phyloP scores from a whole-genome alignment of 2,113 vertebrate species.

The Apodemus speciosus region DNA sequence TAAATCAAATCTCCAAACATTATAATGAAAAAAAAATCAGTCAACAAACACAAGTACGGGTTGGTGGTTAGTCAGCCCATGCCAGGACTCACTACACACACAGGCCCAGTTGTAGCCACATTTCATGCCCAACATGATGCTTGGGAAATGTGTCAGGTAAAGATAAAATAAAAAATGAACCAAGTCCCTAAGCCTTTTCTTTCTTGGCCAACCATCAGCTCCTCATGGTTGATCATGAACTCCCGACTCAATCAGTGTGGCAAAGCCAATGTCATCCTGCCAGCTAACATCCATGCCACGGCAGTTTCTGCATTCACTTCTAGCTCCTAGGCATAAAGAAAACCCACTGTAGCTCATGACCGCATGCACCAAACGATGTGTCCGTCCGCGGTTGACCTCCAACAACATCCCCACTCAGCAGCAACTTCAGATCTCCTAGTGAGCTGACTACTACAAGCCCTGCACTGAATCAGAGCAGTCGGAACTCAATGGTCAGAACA shows the following conservation, averaged over 20 bases:
- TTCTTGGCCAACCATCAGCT: constrained; percentile 20
- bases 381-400: not conserved
- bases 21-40: not conserved
- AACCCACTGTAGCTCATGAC: not conserved
- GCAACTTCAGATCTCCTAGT: not conserved
- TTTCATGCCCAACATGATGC: constrained; percentile 3
- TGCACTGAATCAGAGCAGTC: not conserved
- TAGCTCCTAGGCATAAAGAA: constrained; percentile 37
- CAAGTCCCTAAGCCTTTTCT: not conserved
- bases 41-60: not conserved
- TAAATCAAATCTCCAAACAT: not conserved
- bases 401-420: not conserved
- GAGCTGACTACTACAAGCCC: not conserved
- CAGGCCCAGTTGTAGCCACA: not conserved
- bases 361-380: not conserved
- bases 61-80: not conserved
- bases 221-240: not conserved
- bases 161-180: constrained; percentile 13
- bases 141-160: not conserved
- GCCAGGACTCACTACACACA: not conserved
- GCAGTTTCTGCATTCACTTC: constrained; percentile 4
- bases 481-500: not conserved
- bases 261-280: not conserved
- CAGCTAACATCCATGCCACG: not conserved
- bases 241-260: not conserved